Conservation (phyloP, 2,113 vertebrate species). For the Opisthocomus hoazin region DNA sequence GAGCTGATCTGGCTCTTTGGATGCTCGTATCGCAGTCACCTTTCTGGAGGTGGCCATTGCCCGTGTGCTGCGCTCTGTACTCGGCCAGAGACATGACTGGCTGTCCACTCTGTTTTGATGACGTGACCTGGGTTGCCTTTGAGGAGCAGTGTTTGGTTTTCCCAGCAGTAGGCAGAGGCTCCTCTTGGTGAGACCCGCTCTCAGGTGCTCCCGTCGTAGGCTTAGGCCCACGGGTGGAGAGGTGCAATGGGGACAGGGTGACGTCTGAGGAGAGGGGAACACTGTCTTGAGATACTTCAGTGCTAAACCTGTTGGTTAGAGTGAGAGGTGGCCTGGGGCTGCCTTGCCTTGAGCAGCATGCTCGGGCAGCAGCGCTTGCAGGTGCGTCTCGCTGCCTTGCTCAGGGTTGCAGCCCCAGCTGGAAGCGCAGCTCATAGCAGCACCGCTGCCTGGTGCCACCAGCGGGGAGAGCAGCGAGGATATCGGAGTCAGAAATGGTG, state of each 20-base stretch:
- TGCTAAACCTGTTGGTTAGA: fast-evolving
- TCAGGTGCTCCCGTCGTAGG: background rate
- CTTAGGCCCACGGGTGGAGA: fast-evolving
- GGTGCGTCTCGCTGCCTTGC: background rate
- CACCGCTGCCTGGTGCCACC: fast-evolving
- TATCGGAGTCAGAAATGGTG: background rate
- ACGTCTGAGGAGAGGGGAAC: background rate
- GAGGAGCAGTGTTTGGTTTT: background rate
- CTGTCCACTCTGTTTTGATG: background rate
- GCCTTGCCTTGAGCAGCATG: background rate
- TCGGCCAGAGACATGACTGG: background rate
- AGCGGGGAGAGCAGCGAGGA: background rate
- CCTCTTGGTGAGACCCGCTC: background rate
- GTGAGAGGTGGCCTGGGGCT: background rate
- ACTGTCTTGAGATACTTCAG: fast-evolving
- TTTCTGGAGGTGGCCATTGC: background rate
- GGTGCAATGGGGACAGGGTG: background rate
- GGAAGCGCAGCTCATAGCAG: background rate
- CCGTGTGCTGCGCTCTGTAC: fast-evolving
- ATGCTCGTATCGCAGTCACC: background rate
- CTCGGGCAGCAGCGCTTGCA: background rate
- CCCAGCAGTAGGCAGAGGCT: background rate
- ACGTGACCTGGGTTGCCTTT: background rate
- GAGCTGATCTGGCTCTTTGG: background rate
- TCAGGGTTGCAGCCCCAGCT: background rate